Evolutionary conservation across 1,140 invertebrate species (phyloP).

Genomic region (Panagrolaimus sp.): DNA sequence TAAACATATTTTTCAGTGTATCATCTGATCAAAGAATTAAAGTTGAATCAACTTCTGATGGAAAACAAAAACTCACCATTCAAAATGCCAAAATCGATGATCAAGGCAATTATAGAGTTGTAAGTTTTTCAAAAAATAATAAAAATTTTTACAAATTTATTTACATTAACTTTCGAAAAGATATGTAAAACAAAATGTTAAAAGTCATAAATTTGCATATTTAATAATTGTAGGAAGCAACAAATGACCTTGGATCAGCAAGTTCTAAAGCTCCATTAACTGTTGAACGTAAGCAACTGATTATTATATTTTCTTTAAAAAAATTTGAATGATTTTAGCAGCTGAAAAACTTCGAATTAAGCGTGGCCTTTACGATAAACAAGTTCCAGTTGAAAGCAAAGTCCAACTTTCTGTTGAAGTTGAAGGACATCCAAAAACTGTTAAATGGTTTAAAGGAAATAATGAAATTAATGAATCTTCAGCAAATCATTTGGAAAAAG

Average conservation of each 20-base stretch:
- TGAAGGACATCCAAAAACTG: constrained; percentile 54
- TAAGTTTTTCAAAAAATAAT: too few species aligned
- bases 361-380: constrained; percentile 45
- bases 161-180: too few species aligned
- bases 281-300: constrained; percentile 33
- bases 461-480: constrained; percentile 35
- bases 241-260: constrained; percentile 43
- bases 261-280: constrained; percentile 53
- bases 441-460: constrained; percentile 53
- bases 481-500: constrained; percentile 42
- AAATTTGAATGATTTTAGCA: constrained; percentile 23
- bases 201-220: not conserved
- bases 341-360: constrained; percentile 41
- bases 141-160: too few species aligned
- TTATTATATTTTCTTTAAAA: constrained; percentile 27
- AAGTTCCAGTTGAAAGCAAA: constrained; percentile 36
- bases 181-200: too few species aligned
- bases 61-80: constrained; percentile 72
- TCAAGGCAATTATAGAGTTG: constrained; percentile 74
- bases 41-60: constrained; percentile 70
- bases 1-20: too few species aligned
- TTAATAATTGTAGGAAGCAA: constrained; percentile 33
- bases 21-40: constrained; percentile 63
- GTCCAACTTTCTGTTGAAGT: constrained; percentile 55
- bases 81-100: constrained; percentile 72